phyloP scores from a whole-genome alignment of 2,888 invertebrate genomes.

The Apodemia hepburni region DNA sequence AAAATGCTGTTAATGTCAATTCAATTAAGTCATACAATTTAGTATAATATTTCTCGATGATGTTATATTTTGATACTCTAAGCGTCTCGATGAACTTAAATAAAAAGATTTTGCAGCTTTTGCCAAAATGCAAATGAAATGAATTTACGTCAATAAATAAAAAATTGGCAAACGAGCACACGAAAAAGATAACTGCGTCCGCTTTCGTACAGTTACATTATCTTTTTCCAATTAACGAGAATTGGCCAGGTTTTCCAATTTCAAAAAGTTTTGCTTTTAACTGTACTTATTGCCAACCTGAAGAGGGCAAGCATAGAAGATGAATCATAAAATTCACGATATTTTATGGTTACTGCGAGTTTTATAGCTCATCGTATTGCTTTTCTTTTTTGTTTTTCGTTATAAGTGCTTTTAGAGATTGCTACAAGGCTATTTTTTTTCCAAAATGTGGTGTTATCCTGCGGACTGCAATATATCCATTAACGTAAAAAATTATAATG shows the following conservation, averaged over 20 bases:
- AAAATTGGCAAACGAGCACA: no score
- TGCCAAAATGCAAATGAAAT: no score
- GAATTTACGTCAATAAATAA: no score
- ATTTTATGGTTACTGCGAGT: constrained; percentile 66
- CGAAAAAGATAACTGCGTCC: no score
- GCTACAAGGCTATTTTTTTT: background rate
- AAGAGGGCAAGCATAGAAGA: constrained; percentile 63
- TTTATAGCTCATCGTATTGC: constrained; percentile 51
- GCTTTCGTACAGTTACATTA: background rate
- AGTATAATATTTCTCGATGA: no score
- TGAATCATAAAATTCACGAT: constrained; percentile 77
- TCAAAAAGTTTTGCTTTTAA: constrained; percentile 37
- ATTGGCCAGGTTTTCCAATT: background rate
- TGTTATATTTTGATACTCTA: no score
- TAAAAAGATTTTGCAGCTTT: no score
- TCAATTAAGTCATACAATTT: no score
- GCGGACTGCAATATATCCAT: background rate
- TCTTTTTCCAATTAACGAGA: background rate
- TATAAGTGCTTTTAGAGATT: constrained; percentile 16
- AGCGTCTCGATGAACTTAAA: no score
- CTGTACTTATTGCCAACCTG: constrained; percentile 41
- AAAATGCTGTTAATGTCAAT: no score
- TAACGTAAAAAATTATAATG: no score
- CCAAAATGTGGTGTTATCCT: background rate
- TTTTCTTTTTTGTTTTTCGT: constrained; percentile 32